A percentile compares a stretch with the other conserved stretches of the same genome.
Evolutionary conservation across 2,888 invertebrate species (phyloP).

Genomic region (Leucophora obtusa): DNA sequence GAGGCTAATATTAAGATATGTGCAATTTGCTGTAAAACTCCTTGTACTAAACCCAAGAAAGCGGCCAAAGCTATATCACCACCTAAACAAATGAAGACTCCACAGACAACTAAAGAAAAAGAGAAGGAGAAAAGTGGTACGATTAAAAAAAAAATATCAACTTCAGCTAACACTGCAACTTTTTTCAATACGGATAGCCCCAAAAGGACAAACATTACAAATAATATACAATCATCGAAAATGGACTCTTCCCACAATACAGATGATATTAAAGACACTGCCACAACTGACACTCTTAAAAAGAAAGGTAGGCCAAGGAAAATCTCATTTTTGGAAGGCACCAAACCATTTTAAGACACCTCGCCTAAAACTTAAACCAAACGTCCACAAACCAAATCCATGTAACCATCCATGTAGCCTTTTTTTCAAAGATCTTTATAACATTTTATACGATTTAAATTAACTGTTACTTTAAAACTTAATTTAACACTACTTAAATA

Average conservation of each 20-base stretch:
- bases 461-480: constrained; percentile 24
- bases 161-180: background rate
- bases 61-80: constrained; percentile 9
- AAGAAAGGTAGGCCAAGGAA: constrained; percentile 85
- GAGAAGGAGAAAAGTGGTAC: constrained; percentile 44
- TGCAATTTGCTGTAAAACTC: constrained; percentile 91
- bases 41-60: constrained; percentile 76
- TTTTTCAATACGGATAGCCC: background rate
- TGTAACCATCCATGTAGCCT: constrained; percentile 5
- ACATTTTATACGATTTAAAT: constrained; percentile 25
- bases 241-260: constrained; percentile 18
- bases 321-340: constrained; percentile 87
- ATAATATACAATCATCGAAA: constrained; percentile 13
- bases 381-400: constrained; percentile 19
- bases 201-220: constrained; percentile 3
- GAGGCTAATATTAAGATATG: constrained; percentile 89
- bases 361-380: too few relatives aligned
- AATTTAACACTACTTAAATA: constrained; percentile 28
- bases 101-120: constrained; percentile 25
- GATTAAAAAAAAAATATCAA: constrained; percentile 24
- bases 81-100: constrained; percentile 18
- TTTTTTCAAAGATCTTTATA: constrained; percentile 32
- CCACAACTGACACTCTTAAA: constrained; percentile 74
- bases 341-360: constrained; percentile 78
- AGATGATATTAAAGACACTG: constrained; percentile 44